Evolutionary conservation across 1,140 invertebrate species (phyloP), one percentile per base, ranked within the genome.

Genomic region (Stegodyphus dumicola): DNA sequence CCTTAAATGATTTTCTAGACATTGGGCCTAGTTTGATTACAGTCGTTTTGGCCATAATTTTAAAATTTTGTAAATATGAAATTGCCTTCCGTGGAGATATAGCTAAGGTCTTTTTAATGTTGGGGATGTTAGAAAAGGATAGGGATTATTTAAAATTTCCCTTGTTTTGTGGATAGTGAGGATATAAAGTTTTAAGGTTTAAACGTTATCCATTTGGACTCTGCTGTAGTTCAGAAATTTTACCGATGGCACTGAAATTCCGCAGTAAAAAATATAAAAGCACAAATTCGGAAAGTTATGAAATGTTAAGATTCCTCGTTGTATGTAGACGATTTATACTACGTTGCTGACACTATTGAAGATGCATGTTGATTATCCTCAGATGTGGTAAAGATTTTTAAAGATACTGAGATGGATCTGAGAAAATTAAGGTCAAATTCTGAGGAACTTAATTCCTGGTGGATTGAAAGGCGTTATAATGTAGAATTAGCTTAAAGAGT

Each of bases 1-100:
- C 83, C 9, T 52, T 80, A 6, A 86, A 74, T 67, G 49, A 70
- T 13, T 75, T 6, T 13, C 70, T 84, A 64, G 73, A 80, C 18
- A 18, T 13, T 33, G 79, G 86, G 11, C 17, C 49, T 66, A 54
- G 71, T 76, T 4, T 76, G 7, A 52, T 64, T 73, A 53, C 75
- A 48, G 11, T 48, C 15, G 15, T 86, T 33, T 71, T 86, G 53
- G 67, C 73, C 48, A 49, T 79, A 53, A 74, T 80, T 53, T 18
- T 86, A 54, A 69, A 18, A 15, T 86, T 86, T 79, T 11, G 7
- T 13, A 52, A 71, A 48, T 52, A 78, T 15, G 33, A 67, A 60
- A n/a, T 78, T 9, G 51, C 65, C 1, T 78, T 85, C 69, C 10
- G n/a, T 17, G 84, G 33, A 70, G 3, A 85, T 60, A 65, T 85